Percentiles rank a stretch among this genome's conserved stretches.
phyloP scores from a whole-genome alignment of 2,888 invertebrate species.

The Hypselothyrea guttata region DNA sequence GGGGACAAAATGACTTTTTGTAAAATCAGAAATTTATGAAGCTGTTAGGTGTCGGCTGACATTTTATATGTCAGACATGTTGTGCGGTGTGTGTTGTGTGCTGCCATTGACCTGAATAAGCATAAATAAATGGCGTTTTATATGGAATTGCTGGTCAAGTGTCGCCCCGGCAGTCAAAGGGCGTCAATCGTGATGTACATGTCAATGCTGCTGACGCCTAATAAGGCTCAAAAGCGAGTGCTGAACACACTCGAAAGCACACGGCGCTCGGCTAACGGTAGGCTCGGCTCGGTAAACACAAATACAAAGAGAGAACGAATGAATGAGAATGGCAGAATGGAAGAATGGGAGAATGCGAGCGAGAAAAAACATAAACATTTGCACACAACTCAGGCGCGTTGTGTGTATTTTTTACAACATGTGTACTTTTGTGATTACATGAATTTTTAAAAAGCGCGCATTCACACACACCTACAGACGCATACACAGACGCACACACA shows the following conservation, averaged over 20 bases:
- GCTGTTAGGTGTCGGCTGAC: too few relatives aligned
- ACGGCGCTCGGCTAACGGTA: slow-evolving; percentile 4
- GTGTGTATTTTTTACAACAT: slow-evolving; percentile 65
- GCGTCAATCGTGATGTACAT: slow-evolving; percentile 44
- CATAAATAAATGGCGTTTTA: not conserved
- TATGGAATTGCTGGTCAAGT: slow-evolving; percentile 24
- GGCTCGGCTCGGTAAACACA: slow-evolving; percentile 22
- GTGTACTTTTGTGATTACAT: slow-evolving; percentile 77
- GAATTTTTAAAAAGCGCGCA: slow-evolving; percentile 75
- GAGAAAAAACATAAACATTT: slow-evolving; percentile 50
- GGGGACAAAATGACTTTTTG: too few relatives aligned
- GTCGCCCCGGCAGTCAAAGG: slow-evolving; percentile 26
- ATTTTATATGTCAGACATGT: too few relatives aligned
- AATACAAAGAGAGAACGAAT: slow-evolving; percentile 9
- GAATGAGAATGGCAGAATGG: too few relatives aligned
- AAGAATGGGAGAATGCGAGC: too few relatives aligned
- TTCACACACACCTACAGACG: slow-evolving; percentile 44
- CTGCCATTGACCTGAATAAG: not conserved
- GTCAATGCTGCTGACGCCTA: slow-evolving; percentile 36
- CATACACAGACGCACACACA: slow-evolving; percentile 27
- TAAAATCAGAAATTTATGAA: too few relatives aligned
- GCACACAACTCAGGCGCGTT: slow-evolving; percentile 61
- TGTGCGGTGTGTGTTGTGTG: too few relatives aligned
- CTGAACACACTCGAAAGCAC: slow-evolving; percentile 27
- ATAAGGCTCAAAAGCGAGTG: slow-evolving; percentile 44